Evolutionary conservation across 92 coral and sea anemone genomes (phyloP), one percentile per base, ranked within the genome.

Genomic region (Nematostella vectensis): DNA sequence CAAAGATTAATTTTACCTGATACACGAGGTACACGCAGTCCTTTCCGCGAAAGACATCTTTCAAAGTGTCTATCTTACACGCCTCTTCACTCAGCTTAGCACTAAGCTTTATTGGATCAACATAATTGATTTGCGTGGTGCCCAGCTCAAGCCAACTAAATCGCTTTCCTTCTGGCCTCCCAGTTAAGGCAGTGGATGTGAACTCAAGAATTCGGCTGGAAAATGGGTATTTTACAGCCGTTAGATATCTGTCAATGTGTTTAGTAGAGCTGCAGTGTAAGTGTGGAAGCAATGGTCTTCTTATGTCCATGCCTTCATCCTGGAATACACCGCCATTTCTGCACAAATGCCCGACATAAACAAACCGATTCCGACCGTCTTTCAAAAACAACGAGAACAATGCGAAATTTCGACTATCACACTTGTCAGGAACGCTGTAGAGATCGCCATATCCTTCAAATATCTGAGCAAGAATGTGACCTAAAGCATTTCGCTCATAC

Each of bases 111-210:
- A 38, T 63, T 4, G 70, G 62, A 62, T 85, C 83, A 2, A 81
- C 69, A 52, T 80, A 81, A 13, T 61, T 68, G 19, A 85, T 54
- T 48, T 80, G 87, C 1, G 84, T 58, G 23, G 58, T 21, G 15
- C 95, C 95, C 67, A 80, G 54, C 38, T 85, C 88, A 18, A 85
- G 50, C 95, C 95, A 85, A 44, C 88, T 71, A 54, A 85, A 85
- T n/a, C 27, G 39, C 39, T 67, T 80, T n/a, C 95, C 95, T 29
- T 85, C 95, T 0, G 84, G 85, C 48, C 85, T 65, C 54, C 54
- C 81, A 39, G 29, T 64, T 51, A 76, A 47, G 27, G 40, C 61
- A 17, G 31, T 62, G 31, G 55, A 39, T 24, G 51, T 63, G 48
- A 85, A 81, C 61, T 76, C 88, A 24, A 60, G 51, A 31, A 85